Evolutionary conservation across 2,797 vertebrate genomes (phyloP).

Genomic region (Sphenodon punctatus): DNA sequence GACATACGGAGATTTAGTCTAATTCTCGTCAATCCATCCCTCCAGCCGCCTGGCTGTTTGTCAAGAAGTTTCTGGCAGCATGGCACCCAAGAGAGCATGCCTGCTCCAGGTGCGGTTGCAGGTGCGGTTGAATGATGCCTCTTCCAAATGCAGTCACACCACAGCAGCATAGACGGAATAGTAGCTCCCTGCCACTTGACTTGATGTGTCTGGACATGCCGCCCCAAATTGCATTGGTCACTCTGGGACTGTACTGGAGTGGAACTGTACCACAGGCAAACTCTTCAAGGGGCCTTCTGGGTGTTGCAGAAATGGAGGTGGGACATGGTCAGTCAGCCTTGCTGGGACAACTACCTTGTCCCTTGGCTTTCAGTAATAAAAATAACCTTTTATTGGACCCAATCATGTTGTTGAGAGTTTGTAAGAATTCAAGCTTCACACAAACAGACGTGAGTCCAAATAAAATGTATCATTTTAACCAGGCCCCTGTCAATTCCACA

Average conservation of each 20-base stretch:
- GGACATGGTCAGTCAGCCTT: background rate
- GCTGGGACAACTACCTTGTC: background rate
- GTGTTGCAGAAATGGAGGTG: background rate
- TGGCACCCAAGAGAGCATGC: background rate
- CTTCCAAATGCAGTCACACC: accelerated
- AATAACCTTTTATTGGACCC: no score
- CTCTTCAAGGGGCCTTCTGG: accelerated
- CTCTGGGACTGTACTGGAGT: accelerated
- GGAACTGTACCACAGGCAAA: background rate
- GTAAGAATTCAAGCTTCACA: no score
- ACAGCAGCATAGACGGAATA: background rate
- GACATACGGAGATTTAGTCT: background rate
- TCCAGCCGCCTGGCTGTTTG: background rate
- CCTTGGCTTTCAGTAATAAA: no score
- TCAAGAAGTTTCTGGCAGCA: background rate
- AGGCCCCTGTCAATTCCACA: no score
- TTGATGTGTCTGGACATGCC: background rate
- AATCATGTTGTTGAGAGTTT: no score
- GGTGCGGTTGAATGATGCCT: no score
- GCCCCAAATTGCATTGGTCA: background rate
- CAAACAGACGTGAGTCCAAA: no score
- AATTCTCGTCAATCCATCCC: background rate
- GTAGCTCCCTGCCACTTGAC: accelerated
- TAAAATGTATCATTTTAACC: no score
- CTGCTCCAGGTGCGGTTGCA: background rate